phyloP scores from a whole-genome alignment of 2,888 invertebrate genomes.

The Phalangium opilio region DNA sequence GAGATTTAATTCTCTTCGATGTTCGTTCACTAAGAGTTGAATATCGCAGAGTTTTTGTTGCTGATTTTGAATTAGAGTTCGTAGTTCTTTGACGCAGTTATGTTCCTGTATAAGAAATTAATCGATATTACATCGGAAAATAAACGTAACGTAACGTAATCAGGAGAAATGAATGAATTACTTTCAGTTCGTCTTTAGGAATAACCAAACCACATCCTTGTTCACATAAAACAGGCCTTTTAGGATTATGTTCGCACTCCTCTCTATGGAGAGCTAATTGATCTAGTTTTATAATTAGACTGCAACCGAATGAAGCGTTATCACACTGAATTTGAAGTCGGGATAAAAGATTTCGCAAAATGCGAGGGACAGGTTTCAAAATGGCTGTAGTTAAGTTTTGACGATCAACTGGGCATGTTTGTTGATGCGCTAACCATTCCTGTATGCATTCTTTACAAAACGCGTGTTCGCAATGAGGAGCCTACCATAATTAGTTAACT shows the following conservation, averaged over 20 bases:
- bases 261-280: slow-evolving; percentile 62
- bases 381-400: slow-evolving; percentile 65
- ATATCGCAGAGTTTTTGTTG: slow-evolving; percentile 71
- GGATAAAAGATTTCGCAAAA: slow-evolving; percentile 75
- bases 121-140: background rate
- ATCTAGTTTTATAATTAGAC: slow-evolving; percentile 69
- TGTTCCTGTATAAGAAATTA: slow-evolving; percentile 44
- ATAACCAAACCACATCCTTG: slow-evolving; percentile 85
- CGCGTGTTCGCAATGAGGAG: slow-evolving; percentile 88
- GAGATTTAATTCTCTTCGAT: slow-evolving; percentile 70
- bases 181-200: slow-evolving; percentile 81
- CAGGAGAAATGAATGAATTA: too few species aligned
- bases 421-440: slow-evolving; percentile 86
- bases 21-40: slow-evolving; percentile 73
- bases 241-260: slow-evolving; percentile 88
- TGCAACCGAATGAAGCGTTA: slow-evolving; percentile 75
- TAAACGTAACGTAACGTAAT: too few species aligned
- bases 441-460: slow-evolving; percentile 84
- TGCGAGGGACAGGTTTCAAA: slow-evolving; percentile 77
- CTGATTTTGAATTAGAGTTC: slow-evolving; percentile 66
- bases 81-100: slow-evolving; percentile 78
- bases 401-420: slow-evolving; percentile 86
- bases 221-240: slow-evolving; percentile 80
- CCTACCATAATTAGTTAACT: slow-evolving; percentile 39
- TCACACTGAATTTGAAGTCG: slow-evolving; percentile 80